Base-by-base conservation (phyloP, 1,140 invertebrate species). In the Drosophila orosa region DNA sequence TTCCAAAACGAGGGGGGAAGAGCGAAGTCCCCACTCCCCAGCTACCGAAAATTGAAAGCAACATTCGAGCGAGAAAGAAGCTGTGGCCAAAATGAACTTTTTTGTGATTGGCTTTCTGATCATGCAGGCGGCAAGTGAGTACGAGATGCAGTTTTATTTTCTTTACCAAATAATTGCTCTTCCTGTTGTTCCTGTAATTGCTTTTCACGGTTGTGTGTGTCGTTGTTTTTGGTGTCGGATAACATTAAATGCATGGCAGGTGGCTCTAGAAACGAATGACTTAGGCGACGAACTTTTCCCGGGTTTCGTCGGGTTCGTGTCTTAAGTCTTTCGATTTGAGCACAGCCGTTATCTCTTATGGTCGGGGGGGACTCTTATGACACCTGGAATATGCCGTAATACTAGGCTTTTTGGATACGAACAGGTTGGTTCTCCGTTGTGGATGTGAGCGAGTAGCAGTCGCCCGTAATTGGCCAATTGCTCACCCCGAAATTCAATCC, bases 71-170 rank as follows among this genome's bases (percentile, higher is more conserved):
- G 17, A 57, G 61, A 61, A 48, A 58, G 45, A 60, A 59, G 40
- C 19, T 52, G 50, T 61, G 58, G 39, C 60, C 29, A 86, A 83
- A 82, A 91, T 91, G 90, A 91, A 91, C 74, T 91, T 91, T 78
- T 90, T 91, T 67, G 86, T 91, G 69, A 91, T 91, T 69, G 90
- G 90, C 54, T 87, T 91, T 75, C 72, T 91, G 63, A 91, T 91
- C 69, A 91, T 91, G 90, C 90, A 91, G 78, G 90, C 90, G 71
- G 90, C 90, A 87, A 91, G 90, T 91, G 66, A 91, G 90, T 91
- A 68, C 15, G 62, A 58, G 67, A n/a, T 67, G 59, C 60, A 69
- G 25, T 74, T 67, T 62, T 42, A 22, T 39, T 63, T n/a, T 19
- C 42, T 72, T 63, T 63, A 29, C 50, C 33, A n/a, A 44, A 39